phyloP scores from a whole-genome alignment of 2,797 vertebrate species.

The Lagodon rhomboides region DNA sequence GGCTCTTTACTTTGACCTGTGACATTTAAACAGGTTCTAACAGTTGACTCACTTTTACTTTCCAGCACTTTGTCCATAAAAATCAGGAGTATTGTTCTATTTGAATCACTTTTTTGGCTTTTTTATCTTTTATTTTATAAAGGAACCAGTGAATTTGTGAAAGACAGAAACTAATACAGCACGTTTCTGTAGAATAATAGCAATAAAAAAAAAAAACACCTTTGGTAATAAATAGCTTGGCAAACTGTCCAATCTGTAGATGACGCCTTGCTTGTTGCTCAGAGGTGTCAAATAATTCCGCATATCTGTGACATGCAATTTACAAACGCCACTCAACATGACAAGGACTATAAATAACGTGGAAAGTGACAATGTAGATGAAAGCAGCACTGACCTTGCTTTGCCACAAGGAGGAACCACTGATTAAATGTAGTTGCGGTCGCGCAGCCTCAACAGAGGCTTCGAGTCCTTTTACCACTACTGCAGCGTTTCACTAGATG shows the following conservation, averaged over 20 bases:
- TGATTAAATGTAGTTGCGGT: constrained; percentile 35
- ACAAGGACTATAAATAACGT: neutral
- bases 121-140: neutral
- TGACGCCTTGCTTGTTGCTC: neutral
- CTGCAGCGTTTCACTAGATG: constrained; percentile 52
- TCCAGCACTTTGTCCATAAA: constrained; percentile 7
- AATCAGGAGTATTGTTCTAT: neutral
- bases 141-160: neutral
- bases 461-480: constrained; percentile 17
- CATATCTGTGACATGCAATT: constrained; percentile 28
- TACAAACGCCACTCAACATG: constrained; percentile 24
- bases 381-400: constrained; percentile 51
- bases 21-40: constrained; percentile 18
- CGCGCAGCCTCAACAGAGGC: neutral
- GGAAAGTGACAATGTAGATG: neutral
- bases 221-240: neutral
- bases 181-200: neutral
- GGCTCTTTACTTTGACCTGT: constrained; percentile 50
- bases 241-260: neutral
- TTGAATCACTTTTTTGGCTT: neutral
- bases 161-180: neutral
- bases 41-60: constrained; percentile 33
- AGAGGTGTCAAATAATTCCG: constrained; percentile 16
- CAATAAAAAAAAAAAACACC: neutral
- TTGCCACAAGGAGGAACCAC: constrained; percentile 73